Evolutionary conservation across 2,113 vertebrate genomes (phyloP).

Genomic region (Ictalurus punctatus): DNA sequence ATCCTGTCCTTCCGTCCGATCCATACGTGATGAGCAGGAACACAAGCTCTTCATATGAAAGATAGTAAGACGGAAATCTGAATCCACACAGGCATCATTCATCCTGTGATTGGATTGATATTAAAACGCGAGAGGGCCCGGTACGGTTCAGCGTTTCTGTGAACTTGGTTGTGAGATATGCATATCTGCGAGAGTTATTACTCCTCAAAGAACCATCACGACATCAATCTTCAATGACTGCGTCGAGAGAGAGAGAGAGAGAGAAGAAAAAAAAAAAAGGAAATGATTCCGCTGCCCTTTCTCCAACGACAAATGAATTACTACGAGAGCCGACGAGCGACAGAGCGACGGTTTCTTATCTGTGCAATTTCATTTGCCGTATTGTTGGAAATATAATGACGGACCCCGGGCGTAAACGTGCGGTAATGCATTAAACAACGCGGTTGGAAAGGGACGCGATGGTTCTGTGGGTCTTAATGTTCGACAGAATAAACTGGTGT

Average conservation of each 20-base stretch:
- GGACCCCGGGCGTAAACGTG: constrained; percentile 60
- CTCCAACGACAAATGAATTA: constrained; percentile 26
- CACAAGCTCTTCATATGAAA: not conserved
- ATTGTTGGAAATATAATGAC: constrained; percentile 66
- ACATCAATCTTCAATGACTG: constrained; percentile 34
- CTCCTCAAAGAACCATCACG: constrained; percentile 30
- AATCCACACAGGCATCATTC: constrained; percentile 13
- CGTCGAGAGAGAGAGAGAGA: not conserved
- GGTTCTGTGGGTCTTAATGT: constrained; percentile 74
- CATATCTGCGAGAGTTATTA: constrained; percentile 36
- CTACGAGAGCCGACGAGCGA: constrained; percentile 21
- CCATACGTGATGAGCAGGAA: not conserved
- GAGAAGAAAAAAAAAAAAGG: constrained; percentile 9
- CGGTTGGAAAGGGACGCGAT: constrained; percentile 63
- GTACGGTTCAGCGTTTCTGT: not conserved
- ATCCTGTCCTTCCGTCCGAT: not conserved
- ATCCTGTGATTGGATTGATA: constrained; percentile 33
- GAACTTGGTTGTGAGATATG: not conserved
- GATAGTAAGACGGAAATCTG: constrained; percentile 5
- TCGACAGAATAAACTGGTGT: constrained; percentile 72
- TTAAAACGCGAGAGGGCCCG: constrained; percentile 12
- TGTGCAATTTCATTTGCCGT: constrained; percentile 69
- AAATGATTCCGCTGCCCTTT: constrained; percentile 54
- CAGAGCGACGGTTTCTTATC: constrained; percentile 63
- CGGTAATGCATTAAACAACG: constrained; percentile 73